Percentiles rank a stretch among this genome's conserved stretches.
Conservation (phyloP, 2,888 invertebrate genomes). For the Trachelus iudaicus region DNA sequence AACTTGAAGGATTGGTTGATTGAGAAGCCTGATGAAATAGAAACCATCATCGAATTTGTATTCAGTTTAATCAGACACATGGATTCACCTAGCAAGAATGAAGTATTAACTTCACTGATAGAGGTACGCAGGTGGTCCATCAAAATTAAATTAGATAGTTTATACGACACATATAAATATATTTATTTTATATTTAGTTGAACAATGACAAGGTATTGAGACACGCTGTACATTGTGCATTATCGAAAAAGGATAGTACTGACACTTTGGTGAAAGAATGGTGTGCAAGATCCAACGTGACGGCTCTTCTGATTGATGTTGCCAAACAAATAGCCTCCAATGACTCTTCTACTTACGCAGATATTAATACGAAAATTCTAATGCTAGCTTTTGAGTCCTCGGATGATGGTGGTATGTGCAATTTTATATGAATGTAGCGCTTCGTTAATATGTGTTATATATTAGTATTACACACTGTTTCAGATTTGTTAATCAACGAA, state of each 20-base stretch:
- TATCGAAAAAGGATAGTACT: slow-evolving; percentile 66
- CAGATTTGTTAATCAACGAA: slow-evolving; percentile 65
- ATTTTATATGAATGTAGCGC: background rate
- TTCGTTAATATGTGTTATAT: background rate
- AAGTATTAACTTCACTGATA: slow-evolving; percentile 69
- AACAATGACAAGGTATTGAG: slow-evolving; percentile 39
- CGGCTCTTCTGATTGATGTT: slow-evolving; percentile 63
- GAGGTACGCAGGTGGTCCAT: slow-evolving; percentile 47
- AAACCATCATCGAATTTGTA: slow-evolving; percentile 71
- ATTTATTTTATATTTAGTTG: slow-evolving; percentile 36
- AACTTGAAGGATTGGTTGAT: slow-evolving; percentile 68
- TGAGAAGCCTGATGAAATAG: slow-evolving; percentile 67
- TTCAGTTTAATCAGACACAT: slow-evolving; percentile 72
- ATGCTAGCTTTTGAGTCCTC: slow-evolving; percentile 47
- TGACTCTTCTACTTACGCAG: slow-evolving; percentile 23
- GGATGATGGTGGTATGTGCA: slow-evolving; percentile 61
- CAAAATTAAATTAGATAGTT: slow-evolving; percentile 4
- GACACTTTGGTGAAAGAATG: slow-evolving; percentile 65
- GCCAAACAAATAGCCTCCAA: slow-evolving; percentile 40
- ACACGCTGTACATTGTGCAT: slow-evolving; percentile 47
- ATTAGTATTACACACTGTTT: slow-evolving; percentile 33
- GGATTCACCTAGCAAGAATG: slow-evolving; percentile 67
- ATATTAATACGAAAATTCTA: slow-evolving; percentile 44
- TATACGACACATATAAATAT: background rate
- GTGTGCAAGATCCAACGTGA: slow-evolving; percentile 64